Evolutionary conservation across 2,113 vertebrate genomes (phyloP).

Genomic region (Corythoichthys haematopterus): DNA sequence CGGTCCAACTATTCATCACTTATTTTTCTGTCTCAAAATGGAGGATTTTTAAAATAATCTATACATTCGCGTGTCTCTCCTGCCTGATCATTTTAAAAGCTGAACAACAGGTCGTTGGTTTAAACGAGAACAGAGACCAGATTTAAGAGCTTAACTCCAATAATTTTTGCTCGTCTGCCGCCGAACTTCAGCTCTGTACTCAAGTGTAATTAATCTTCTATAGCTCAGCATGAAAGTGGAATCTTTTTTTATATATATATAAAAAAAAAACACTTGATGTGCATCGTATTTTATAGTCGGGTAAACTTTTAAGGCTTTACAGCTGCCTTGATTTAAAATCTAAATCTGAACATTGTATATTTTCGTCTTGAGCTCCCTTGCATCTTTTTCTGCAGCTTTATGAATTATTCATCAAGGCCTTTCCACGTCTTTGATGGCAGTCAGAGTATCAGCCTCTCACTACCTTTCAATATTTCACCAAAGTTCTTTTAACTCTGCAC

Average conservation of each 20-base stretch:
- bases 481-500: slow-evolving; percentile 7
- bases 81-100: not conserved
- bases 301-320: slow-evolving; percentile 25
- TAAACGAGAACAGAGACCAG: not conserved
- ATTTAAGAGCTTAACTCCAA: not conserved
- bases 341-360: slow-evolving; percentile 26
- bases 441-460: slow-evolving; percentile 7
- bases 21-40: not conserved
- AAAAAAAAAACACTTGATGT: slow-evolving; percentile 16
- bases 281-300: slow-evolving; percentile 18
- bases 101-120: not conserved
- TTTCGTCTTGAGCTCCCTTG: slow-evolving; percentile 14
- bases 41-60: too few relatives aligned
- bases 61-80: too few relatives aligned
- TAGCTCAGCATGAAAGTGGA: slow-evolving; percentile 31
- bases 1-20: too few relatives aligned
- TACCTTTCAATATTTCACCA: slow-evolving; percentile 9
- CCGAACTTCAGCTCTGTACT: slow-evolving; percentile 9
- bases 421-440: slow-evolving; percentile 27
- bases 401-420: slow-evolving; percentile 44
- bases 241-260: slow-evolving; percentile 1
- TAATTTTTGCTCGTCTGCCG: not conserved
- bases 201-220: slow-evolving; percentile 47
- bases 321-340: slow-evolving; percentile 21
- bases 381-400: slow-evolving; percentile 18